Conservation (phyloP, 1,140 invertebrate species). For the Aleiodes sp. region DNA sequence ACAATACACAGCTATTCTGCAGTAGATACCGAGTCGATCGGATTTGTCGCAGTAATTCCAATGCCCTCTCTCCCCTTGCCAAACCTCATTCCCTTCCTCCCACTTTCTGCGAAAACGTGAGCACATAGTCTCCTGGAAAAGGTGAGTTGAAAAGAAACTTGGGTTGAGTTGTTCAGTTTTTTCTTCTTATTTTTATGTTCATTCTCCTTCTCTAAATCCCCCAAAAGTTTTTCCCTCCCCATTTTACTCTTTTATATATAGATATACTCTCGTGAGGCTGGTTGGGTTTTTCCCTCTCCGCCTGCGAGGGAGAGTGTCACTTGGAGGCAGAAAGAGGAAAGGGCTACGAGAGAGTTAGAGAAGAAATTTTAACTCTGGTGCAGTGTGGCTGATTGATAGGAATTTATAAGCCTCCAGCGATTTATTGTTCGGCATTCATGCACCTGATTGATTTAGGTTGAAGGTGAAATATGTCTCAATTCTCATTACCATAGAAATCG, state of each 20-base stretch:
- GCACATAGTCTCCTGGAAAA: background rate
- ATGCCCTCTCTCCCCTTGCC: background rate
- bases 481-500: too few species aligned
- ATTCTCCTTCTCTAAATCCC: background rate
- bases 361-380: conserved; percentile 16
- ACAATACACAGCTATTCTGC: conserved; percentile 15
- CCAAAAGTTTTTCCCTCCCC: background rate
- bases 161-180: background rate
- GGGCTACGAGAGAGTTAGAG: too few species aligned
- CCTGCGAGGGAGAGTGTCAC: background rate
- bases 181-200: too few species aligned
- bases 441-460: conserved; percentile 30
- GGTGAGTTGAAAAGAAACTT: conserved; percentile 16
- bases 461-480: background rate
- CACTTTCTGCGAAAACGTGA: background rate
- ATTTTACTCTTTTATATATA: background rate
- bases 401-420: conserved; percentile 23
- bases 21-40: conserved; percentile 22
- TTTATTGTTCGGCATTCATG: conserved; percentile 29
- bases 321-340: background rate
- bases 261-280: too few species aligned
- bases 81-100: background rate
- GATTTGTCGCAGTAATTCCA: conserved; percentile 29
- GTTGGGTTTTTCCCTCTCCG: background rate
- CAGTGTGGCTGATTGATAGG: conserved; percentile 29